Conservation (phyloP, 2,888 invertebrate species). For the Euspilapteryx auroguttella region DNA sequence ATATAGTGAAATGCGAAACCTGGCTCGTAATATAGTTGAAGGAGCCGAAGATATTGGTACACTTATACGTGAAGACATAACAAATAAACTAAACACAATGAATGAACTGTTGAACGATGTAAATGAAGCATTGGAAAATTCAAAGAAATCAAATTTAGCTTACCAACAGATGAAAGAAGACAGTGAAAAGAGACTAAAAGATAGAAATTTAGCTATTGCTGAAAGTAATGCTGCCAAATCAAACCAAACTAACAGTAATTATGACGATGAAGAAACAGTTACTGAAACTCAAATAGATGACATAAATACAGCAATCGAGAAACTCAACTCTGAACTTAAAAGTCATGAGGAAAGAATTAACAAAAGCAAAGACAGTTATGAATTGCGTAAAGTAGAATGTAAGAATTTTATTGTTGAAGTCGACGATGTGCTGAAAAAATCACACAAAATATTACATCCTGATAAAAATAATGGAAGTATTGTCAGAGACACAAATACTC, state of each 20-base stretch:
- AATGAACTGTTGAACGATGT: conserved; percentile 47
- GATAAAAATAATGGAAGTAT: no score
- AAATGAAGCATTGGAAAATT: conserved; percentile 41
- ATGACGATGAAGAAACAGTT: conserved; percentile 4
- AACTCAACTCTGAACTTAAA: conserved; percentile 32
- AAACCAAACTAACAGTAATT: not conserved
- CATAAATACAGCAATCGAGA: conserved; percentile 34
- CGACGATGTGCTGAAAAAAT: conserved; percentile 33
- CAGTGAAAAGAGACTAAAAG: conserved; percentile 12
- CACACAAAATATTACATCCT: conserved; percentile 38
- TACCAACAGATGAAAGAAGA: conserved; percentile 37
- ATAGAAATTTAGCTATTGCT: conserved; percentile 7
- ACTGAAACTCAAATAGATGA: conserved; percentile 31
- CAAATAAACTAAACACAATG: conserved; percentile 49
- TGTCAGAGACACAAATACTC: no score
- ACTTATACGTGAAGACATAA: conserved; percentile 46
- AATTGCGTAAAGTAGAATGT: conserved; percentile 35
- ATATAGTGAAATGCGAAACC: conserved; percentile 37
- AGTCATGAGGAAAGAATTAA: conserved; percentile 37
- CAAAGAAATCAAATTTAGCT: conserved; percentile 32
- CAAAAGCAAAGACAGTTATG: conserved; percentile 28
- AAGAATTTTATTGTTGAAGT: conserved; percentile 41
- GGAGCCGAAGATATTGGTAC: conserved; percentile 44
- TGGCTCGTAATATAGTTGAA: conserved; percentile 39
- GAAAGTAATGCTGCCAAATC: conserved; percentile 1